Conservation (phyloP, 1,140 invertebrate species). For the Spodoptera frugiperda region DNA sequence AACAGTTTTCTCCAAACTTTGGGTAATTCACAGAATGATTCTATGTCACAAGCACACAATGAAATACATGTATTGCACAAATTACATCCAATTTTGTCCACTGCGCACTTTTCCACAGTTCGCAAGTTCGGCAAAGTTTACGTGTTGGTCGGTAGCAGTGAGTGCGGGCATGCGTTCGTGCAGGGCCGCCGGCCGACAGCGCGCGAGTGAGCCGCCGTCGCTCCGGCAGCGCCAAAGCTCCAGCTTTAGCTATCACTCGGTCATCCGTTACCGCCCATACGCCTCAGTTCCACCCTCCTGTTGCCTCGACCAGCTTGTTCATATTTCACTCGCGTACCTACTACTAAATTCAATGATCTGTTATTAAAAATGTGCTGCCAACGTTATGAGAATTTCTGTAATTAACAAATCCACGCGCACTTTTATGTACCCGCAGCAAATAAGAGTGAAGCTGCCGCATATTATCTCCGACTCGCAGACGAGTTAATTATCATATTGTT, state of each 20-base stretch:
- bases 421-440: conserved; percentile 1
- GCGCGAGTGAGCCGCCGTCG: conserved; percentile 32
- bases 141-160: conserved; percentile 3
- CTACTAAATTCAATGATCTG: conserved; percentile 48
- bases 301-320: conserved; percentile 50
- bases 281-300: conserved; percentile 54
- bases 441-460: conserved; percentile 3
- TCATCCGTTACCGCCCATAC: conserved; percentile 49
- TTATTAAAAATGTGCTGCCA: conserved; percentile 41
- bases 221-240: neutral
- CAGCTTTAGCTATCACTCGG: conserved; percentile 35
- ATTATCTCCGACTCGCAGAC: conserved; percentile 29
- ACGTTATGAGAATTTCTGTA: conserved; percentile 9
- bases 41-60: conserved; percentile 61
- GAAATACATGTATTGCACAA: conserved; percentile 58
- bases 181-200: conserved; percentile 17
- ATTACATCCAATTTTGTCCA: conserved; percentile 65
- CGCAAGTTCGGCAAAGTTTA: conserved; percentile 40
- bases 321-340: conserved; percentile 46
- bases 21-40: conserved; percentile 47
- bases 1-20: conserved; percentile 47
- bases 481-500: conserved; percentile 36
- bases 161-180: neutral
- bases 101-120: conserved; percentile 58
- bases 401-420: conserved; percentile 9